Evolutionary conservation across 2,888 invertebrate species (phyloP).

Genomic region (Eueremaeus valkanovi): DNA sequence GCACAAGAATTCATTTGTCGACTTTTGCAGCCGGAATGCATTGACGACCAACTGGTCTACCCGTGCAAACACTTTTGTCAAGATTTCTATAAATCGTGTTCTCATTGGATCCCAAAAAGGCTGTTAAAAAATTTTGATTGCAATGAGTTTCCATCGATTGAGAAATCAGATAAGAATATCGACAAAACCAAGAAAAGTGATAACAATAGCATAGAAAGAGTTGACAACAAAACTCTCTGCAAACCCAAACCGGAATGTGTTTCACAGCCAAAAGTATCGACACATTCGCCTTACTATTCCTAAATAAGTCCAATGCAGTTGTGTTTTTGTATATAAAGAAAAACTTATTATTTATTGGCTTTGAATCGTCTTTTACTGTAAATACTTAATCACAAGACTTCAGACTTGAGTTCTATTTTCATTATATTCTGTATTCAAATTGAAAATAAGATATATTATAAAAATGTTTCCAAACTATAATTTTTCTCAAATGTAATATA

Average conservation of each 20-base stretch:
- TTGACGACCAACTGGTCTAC: slow-evolving; percentile 47
- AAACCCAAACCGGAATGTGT: slow-evolving; percentile 4
- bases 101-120: slow-evolving; percentile 66
- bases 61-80: slow-evolving; percentile 80
- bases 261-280: slow-evolving; percentile 23
- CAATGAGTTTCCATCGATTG: slow-evolving; percentile 62
- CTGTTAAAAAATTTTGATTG: slow-evolving; percentile 72
- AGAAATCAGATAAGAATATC: slow-evolving; percentile 7
- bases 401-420: too few species aligned
- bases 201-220: not conserved
- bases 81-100: slow-evolving; percentile 77
- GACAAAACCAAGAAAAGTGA: not conserved
- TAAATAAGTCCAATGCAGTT: too few species aligned
- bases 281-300: slow-evolving; percentile 8
- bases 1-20: slow-evolving; percentile 87
- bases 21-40: slow-evolving; percentile 74
- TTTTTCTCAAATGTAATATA: too few species aligned
- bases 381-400: too few species aligned
- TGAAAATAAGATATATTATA: too few species aligned
- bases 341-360: too few species aligned
- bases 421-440: too few species aligned
- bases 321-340: too few species aligned
- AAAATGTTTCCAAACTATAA: too few species aligned
- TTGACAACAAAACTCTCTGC: not conserved
- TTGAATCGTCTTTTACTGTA: too few species aligned